Conservation (phyloP, 2,797 vertebrate species). For the Pangasius mekongensis region DNA sequence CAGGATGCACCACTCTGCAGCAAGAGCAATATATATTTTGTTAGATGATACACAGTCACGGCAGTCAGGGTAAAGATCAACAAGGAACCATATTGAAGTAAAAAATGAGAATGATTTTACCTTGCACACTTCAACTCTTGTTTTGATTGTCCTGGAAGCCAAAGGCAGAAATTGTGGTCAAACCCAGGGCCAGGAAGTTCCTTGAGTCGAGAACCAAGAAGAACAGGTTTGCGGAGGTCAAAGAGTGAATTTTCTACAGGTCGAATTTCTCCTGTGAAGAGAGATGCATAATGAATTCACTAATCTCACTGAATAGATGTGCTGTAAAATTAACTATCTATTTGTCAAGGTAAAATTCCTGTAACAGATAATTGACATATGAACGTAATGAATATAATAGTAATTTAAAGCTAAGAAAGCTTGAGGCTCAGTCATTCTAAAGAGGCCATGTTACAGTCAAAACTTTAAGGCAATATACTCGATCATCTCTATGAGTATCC, state of each 20-base stretch:
- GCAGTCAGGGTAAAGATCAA: not conserved
- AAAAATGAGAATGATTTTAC: conserved; percentile 55
- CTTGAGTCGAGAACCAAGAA: conserved; percentile 81
- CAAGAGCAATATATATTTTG: not conserved
- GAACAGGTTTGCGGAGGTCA: conserved; percentile 82
- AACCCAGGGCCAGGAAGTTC: conserved; percentile 81
- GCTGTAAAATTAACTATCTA: no score
- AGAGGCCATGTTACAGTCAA: not conserved
- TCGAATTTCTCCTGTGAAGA: conserved; percentile 81
- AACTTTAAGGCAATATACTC: not conserved
- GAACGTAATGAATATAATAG: not conserved
- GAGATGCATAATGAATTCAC: not conserved
- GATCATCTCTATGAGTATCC: no score
- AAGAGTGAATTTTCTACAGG: conserved; percentile 82
- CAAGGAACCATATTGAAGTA: not conserved
- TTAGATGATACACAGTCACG: not conserved
- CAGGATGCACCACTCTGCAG: conserved; percentile 80
- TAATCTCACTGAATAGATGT: not conserved
- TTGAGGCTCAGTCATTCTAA: not conserved
- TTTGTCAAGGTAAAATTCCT: not conserved
- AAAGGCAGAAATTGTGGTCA: conserved; percentile 94
- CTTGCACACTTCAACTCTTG: conserved; percentile 73
- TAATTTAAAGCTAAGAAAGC: not conserved
- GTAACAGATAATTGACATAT: not conserved
- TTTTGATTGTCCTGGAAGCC: conserved; percentile 61